Evolutionary conservation across 2,797 vertebrate genomes (phyloP).

Genomic region (Chiloscyllium punctatum): DNA sequence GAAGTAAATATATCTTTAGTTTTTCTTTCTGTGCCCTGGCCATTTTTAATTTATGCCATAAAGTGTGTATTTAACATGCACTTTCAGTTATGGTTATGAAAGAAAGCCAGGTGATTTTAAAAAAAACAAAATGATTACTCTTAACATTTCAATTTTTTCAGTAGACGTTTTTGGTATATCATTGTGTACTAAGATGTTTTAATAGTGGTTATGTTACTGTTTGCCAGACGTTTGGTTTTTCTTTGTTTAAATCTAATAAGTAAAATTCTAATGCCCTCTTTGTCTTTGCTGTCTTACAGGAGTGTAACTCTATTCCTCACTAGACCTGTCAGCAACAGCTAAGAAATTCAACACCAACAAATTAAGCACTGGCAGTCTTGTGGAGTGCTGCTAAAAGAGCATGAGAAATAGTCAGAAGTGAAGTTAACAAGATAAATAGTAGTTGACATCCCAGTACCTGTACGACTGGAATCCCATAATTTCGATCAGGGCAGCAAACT

Average conservation of each 20-base stretch:
- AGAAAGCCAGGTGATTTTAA: not conserved
- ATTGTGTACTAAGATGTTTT: not conserved
- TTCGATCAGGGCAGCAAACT: slow-evolving; percentile 85
- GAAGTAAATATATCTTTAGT: not conserved
- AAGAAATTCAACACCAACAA: slow-evolving; percentile 74
- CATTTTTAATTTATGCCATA: not conserved
- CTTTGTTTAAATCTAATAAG: not conserved
- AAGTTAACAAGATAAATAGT: slow-evolving; percentile 64
- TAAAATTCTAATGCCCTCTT: slow-evolving; percentile 69
- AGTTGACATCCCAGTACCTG: slow-evolving; percentile 49
- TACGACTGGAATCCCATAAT: slow-evolving; percentile 53
- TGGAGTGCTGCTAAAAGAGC: slow-evolving; percentile 75
- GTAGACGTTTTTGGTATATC: not conserved
- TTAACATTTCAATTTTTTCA: not conserved
- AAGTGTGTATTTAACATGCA: not conserved
- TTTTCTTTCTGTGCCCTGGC: not conserved
- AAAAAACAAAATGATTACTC: no score
- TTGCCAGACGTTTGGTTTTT: not conserved
- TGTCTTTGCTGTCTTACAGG: slow-evolving; percentile 97
- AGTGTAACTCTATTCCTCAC: slow-evolving; percentile 80
- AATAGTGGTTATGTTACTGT: not conserved
- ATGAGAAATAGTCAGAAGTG: slow-evolving; percentile 65
- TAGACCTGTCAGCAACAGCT: slow-evolving; percentile 74
- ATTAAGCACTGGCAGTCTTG: slow-evolving; percentile 75
- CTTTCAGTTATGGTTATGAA: not conserved